Evolutionary conservation across 2,888 invertebrate genomes (phyloP), one percentile per base, ranked within the genome.

Genomic region (Scrobipalpa atriplicella): DNA sequence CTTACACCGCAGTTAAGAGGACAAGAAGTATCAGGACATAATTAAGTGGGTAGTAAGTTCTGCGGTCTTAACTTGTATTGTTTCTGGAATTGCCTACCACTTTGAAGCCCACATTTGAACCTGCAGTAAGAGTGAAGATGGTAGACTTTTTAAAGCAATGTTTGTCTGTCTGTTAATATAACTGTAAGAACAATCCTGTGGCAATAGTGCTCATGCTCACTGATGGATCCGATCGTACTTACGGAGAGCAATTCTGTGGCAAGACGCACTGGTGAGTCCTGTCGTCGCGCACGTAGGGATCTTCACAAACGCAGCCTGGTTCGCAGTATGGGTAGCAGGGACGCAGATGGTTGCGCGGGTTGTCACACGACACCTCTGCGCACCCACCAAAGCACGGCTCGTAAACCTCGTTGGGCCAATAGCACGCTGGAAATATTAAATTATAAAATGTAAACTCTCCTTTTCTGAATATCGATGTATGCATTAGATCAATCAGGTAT

Each of bases 271-370:
- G 90, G 67, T 92, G 92, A 0, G 92, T 90, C 66, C 92, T 82
- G 74, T 92, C 92, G 67, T 91, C 92, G 1, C 92, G 77, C 29
- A 92, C 91, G 70, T 90, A 91, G 21, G 91, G 92, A 18, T 90
- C 90, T 70, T 88, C 89, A 69, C 92, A 92, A 54, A 92, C 77
- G 73, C 92, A 92, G 62, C 92, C 92, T 0, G 92, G 90, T 79
- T 92, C 92, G 76, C 92, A 92, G 79, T 92, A 92, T 0, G 92
- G 92, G 79, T 92, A 92, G 80, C 92, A 92, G 0, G 92, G 91
- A 0, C 92, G 87, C 66, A 91, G 77, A 77, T 90, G 92, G 76
- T 86, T 89, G 41, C 90, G 87, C 0, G 92, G 92, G 78, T 92
- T 92, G 79, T 92, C 92, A 69, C 92, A 92, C 9, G 90, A 85